These are phyloP conservation scores for Apotomis turbidana DNA, from an alignment of 2,888 invertebrate genomes.

Conservation along the genomic window DNA sequence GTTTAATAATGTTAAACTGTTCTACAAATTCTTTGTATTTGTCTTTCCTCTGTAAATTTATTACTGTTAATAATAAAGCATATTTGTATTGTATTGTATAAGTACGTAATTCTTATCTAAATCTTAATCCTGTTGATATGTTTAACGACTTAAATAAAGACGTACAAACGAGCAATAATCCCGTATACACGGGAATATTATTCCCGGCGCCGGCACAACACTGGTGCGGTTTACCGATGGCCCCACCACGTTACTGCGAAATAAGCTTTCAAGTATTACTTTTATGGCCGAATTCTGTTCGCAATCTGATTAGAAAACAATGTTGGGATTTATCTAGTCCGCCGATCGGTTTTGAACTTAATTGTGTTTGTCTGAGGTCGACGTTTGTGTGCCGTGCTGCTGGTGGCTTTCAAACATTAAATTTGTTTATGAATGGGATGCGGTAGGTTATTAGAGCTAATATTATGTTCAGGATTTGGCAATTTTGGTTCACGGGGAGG, in stretches of 20 bases:
- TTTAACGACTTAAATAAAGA: too few relatives aligned
- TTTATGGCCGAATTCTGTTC: constrained; percentile 30
- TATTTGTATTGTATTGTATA: too few relatives aligned
- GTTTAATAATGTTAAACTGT: too few relatives aligned
- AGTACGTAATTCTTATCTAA: too few relatives aligned
- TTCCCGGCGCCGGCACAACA: neutral
- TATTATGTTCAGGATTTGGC: constrained; percentile 10
- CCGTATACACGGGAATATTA: too few relatives aligned
- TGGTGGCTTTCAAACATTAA: constrained; percentile 21
- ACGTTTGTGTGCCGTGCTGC: constrained; percentile 1
- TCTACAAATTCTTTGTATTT: too few relatives aligned
- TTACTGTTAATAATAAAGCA: too few relatives aligned
- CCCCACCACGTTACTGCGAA: constrained; percentile 23
- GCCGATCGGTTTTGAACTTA: constrained; percentile 2
- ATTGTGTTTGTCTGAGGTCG: constrained; percentile 4
- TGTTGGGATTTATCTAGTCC: constrained; percentile 24
- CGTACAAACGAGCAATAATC: too few relatives aligned
- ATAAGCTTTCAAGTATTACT: constrained; percentile 24
- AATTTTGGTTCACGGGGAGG: neutral
- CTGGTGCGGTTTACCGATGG: constrained; percentile 23
- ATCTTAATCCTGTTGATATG: too few relatives aligned
- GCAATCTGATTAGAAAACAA: constrained; percentile 38
- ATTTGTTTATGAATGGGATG: constrained; percentile 17
- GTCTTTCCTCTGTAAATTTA: too few relatives aligned
- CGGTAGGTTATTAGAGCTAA: constrained; percentile 25